Evolutionary conservation across 1,140 invertebrate genomes (phyloP).

Genomic region (Hypsibius dujardini): DNA sequence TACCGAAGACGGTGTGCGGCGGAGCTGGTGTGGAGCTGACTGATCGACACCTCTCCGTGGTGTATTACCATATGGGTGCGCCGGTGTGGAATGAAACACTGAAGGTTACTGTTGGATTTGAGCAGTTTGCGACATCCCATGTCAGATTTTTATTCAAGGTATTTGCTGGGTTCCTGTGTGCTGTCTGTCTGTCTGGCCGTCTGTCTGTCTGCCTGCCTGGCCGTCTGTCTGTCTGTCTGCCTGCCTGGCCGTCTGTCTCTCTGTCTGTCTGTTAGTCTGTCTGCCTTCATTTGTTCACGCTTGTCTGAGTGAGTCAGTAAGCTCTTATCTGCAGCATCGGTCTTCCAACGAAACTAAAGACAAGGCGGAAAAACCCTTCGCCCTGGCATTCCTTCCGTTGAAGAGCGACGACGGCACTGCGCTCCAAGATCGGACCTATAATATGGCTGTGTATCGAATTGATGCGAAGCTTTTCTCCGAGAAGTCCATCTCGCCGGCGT

Average conservation of each 20-base stretch:
- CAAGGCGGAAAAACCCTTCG: constrained; percentile 72
- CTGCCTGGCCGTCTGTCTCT: no score
- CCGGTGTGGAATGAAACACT: constrained; percentile 81
- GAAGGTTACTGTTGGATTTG: constrained; percentile 48
- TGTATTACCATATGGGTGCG: constrained; percentile 82
- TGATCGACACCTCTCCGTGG: constrained; percentile 63
- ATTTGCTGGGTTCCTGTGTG: no score
- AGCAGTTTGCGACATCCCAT: constrained; percentile 73
- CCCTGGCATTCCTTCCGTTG: constrained; percentile 62
- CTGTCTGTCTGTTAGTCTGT: no score
- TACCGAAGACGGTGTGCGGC: constrained; percentile 57
- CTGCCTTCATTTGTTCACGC: no score
- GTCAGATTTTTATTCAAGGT: constrained; percentile 67
- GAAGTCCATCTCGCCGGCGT: constrained; percentile 36
- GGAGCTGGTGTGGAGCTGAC: constrained; percentile 53
- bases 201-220: no score
- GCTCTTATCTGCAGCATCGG: constrained; percentile 41
- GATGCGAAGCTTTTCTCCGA: constrained; percentile 46
- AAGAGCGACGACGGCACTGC: constrained; percentile 80
- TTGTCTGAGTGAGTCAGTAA: no score
- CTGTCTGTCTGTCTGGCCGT: no score
- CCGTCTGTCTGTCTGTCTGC: no score
- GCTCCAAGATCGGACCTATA: constrained; percentile 57
- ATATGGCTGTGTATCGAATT: constrained; percentile 56
- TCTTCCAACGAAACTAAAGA: constrained; percentile 73